Evolutionary conservation across 2,797 vertebrate genomes (phyloP).

Genomic region (Scolopax bukidnonensis): DNA sequence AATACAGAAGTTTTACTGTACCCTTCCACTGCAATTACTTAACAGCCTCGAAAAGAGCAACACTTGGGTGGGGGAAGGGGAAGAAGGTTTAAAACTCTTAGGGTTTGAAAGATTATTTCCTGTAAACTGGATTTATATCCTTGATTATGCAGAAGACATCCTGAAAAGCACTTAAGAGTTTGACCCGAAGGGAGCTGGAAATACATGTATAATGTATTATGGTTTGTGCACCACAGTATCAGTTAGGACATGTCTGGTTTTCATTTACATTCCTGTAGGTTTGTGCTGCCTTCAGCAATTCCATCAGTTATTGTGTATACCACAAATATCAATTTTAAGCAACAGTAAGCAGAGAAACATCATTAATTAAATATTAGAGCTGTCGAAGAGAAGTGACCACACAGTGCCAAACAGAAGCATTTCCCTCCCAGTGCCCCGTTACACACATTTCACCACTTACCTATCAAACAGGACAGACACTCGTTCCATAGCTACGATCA

Average conservation of each 20-base stretch:
- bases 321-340: not conserved
- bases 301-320: not conserved
- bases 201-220: conserved; percentile 12
- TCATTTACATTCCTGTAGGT: conserved; percentile 54
- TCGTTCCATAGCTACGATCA: conserved; percentile 98
- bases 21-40: conserved; percentile 1
- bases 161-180: conserved; percentile 32
- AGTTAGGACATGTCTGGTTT: conserved; percentile 32
- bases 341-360: not conserved
- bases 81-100: not conserved
- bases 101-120: conserved; percentile 50
- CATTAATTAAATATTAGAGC: not conserved
- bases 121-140: conserved; percentile 30
- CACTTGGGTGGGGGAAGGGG: not conserved
- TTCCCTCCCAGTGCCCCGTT: not conserved
- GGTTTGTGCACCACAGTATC: conserved; percentile 22
- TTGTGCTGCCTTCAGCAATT: conserved; percentile 46
- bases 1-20: conserved; percentile 19
- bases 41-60: conserved; percentile 4
- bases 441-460: conserved; percentile 68
- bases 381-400: not conserved
- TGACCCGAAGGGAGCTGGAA: conserved; percentile 56
- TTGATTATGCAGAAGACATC: conserved; percentile 43
- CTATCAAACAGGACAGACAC: conserved; percentile 98
- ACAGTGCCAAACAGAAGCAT: not conserved